phyloP scores from a whole-genome alignment of 2,797 vertebrate genomes.

The Zalophus californianus region DNA sequence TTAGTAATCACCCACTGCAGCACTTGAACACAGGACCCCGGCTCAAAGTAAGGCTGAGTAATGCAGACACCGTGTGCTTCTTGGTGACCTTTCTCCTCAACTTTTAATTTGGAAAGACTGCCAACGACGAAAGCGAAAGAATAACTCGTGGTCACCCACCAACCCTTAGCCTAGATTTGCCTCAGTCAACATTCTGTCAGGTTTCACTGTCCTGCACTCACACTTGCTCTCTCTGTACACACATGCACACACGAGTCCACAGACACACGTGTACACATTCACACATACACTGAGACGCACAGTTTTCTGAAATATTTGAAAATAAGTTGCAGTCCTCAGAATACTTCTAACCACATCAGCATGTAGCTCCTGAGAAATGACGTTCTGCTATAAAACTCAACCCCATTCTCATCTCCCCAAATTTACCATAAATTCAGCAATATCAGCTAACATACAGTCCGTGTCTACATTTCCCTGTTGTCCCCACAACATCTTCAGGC shows the following conservation, averaged over 20 bases:
- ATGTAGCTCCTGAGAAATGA: background rate
- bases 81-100: background rate
- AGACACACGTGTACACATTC: fast-evolving
- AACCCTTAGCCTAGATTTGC: background rate
- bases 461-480: fast-evolving
- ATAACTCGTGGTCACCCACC: background rate
- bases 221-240: background rate
- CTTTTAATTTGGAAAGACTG: background rate
- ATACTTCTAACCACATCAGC: background rate
- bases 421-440: fast-evolving
- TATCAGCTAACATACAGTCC: fast-evolving
- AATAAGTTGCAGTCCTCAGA: background rate
- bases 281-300: fast-evolving
- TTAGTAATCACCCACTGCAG: fast-evolving
- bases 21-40: background rate
- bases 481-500: background rate
- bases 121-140: background rate
- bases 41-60: background rate
- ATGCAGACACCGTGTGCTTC: fast-evolving
- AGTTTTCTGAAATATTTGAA: background rate
- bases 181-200: fast-evolving
- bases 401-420: background rate
- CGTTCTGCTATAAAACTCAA: fast-evolving
- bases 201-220: no score
- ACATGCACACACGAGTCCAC: background rate